A percentile compares a stretch with the other conserved stretches of the same genome.
These are phyloP conservation scores for Aurelia aurita complex sp. Pacific DNA, from an alignment of 30 jellyfish, hydroid and myxozoan species.

Conservation along the genomic window DNA sequence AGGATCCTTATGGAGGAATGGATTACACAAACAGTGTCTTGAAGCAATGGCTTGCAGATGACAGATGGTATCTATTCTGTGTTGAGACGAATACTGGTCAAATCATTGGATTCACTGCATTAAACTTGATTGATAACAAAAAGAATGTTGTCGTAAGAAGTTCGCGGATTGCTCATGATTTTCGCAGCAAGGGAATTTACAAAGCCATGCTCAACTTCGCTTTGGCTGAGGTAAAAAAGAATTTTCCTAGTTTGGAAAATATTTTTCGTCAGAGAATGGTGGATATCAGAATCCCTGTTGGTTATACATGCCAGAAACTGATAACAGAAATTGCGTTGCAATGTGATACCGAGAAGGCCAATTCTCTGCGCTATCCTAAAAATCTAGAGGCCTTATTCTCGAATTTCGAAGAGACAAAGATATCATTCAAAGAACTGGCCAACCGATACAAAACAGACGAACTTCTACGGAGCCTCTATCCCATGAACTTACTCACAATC, in stretches of 20 bases:
- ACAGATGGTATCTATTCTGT: not conserved
- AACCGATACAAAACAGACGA: too few species aligned
- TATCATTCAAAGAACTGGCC: not conserved
- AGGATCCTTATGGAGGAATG: not conserved
- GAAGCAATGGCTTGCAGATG: conserved; percentile 9
- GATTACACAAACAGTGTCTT: not conserved
- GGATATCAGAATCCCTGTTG: too few species aligned
- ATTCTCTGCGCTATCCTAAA: too few species aligned
- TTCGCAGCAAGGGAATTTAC: conserved; percentile 18
- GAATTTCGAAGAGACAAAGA: too few species aligned
- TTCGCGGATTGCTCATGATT: not conserved
- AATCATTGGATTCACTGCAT: conserved; percentile 5
- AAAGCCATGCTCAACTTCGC: not conserved
- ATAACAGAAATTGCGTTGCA: too few species aligned
- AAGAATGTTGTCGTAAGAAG: not conserved
- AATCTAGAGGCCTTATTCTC: too few species aligned
- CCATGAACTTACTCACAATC: too few species aligned
- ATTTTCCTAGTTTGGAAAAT: not conserved
- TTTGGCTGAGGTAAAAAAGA: not conserved
- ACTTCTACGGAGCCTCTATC: too few species aligned
- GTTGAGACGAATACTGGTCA: not conserved
- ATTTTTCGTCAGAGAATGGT: not conserved
- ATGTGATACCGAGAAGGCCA: too few species aligned
- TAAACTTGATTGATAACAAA: not conserved
- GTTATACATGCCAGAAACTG: too few species aligned